phyloP scores from a whole-genome alignment of 1,140 invertebrate genomes.

The Magallana gigas region DNA sequence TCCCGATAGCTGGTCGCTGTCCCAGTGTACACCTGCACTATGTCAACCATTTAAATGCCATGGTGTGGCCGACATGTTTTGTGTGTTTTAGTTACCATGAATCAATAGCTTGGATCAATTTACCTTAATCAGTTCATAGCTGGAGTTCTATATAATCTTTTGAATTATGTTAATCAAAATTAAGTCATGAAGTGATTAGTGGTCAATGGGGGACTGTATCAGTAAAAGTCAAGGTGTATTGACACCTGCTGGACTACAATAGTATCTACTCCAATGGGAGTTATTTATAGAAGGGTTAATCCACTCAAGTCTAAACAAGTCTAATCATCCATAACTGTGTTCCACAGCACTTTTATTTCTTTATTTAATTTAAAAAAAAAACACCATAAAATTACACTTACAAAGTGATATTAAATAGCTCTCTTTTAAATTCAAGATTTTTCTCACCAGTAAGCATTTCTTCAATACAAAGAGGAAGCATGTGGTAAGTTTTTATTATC shows the following conservation, averaged over 20 bases:
- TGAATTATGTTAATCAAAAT: background rate
- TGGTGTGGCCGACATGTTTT: background rate
- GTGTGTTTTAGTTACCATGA: slow-evolving; percentile 7
- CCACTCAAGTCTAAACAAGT: slow-evolving; percentile 18
- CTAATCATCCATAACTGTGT: background rate
- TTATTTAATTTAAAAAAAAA: too few relatives aligned
- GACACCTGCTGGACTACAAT: background rate
- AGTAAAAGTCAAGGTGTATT: background rate
- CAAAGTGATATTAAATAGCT: too few relatives aligned
- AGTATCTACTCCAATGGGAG: too few relatives aligned
- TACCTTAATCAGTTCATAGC: background rate
- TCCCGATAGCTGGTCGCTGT: too few relatives aligned
- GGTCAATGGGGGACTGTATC: background rate
- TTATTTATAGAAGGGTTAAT: background rate
- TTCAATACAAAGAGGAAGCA: too few relatives aligned
- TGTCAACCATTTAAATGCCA: slow-evolving; percentile 1
- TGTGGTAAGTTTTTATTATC: too few relatives aligned
- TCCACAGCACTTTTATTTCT: too few relatives aligned
- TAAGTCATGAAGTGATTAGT: background rate
- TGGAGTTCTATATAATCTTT: background rate
- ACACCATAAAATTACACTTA: too few relatives aligned
- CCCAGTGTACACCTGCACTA: background rate
- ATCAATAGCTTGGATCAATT: background rate
- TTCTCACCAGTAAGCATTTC: too few relatives aligned
- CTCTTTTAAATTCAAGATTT: too few relatives aligned